Evolutionary conservation across 2,888 invertebrate species (phyloP), one percentile per base, ranked within the genome.

Genomic region (Blera fallax): DNA sequence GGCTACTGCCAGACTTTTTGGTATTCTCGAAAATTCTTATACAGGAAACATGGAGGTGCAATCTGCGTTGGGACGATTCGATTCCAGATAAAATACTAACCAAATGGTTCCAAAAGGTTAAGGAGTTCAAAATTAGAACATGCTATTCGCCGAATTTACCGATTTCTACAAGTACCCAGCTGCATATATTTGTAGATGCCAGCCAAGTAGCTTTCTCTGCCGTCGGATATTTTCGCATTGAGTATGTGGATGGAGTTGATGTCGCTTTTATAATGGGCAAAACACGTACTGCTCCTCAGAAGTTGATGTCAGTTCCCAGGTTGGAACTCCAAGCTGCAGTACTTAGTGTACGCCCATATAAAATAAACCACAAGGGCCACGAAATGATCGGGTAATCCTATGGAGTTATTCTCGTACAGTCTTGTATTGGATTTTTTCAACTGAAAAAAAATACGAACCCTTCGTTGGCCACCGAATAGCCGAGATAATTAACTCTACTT

Each of bases 401-500:
- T 87, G 80, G 84, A 67, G 37, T 4, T 87, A 88, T 24, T 79
- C 74, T 7, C 65, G 62, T 43, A 80, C 80, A 0, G 18, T 81
- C 2, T 45, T 87, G 7, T 40, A 50, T 7, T 88, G 87, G 87
- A 76, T 87, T 6, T 27, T 69, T n/a, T 83, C 83, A n/a, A 8
- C 73, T 0, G 29, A 80, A n/a, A 54, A 85, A 21, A 87, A 62
- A n/a, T 88, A 58, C 34, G 88, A 88, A 77, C 77, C 88, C 4
- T 89, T 88, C 34, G 88, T 88, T 1, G 87, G 87, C 0, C 85
- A 88, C 64, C 69, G 88, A 8, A 83, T 89, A 8, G 87, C 83
- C 0, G 88, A 89, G 62, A 88, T 88, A 14, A 80, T 78, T 3
- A 40, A 76, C 2, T 24, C 56, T n/a, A 64, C 87, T 6, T 11